Conservation (phyloP, 2,888 invertebrate species). For the Ectemnius continuus region DNA sequence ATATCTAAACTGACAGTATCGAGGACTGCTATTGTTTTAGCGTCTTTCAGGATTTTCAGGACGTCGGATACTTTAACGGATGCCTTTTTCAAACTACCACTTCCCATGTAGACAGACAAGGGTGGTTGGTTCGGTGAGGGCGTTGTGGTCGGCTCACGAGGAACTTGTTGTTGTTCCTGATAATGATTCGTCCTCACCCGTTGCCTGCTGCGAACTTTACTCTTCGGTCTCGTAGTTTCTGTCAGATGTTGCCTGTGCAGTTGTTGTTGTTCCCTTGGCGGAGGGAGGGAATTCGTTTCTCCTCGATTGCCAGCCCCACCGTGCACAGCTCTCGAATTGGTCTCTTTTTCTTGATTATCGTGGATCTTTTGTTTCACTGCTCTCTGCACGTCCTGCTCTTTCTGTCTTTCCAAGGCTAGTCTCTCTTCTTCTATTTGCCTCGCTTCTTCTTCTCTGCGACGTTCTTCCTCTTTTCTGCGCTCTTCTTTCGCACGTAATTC, state of each 20-base stretch:
- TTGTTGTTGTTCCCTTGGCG: slow-evolving; percentile 62
- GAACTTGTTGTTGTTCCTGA: slow-evolving; percentile 51
- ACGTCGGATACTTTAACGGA: slow-evolving; percentile 85
- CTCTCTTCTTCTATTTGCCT: slow-evolving; percentile 62
- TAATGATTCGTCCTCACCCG: slow-evolving; percentile 41
- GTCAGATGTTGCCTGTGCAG: slow-evolving; percentile 65
- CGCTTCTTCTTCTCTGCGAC: slow-evolving; percentile 52
- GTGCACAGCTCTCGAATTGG: slow-evolving; percentile 42
- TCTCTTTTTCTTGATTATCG: slow-evolving; percentile 53
- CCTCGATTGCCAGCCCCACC: slow-evolving; percentile 47
- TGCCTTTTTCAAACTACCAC: slow-evolving; percentile 77
- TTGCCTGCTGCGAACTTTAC: slow-evolving; percentile 40
- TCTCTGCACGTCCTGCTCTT: slow-evolving; percentile 60
- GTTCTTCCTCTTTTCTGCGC: slow-evolving; percentile 56
- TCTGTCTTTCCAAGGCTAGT: slow-evolving; percentile 62
- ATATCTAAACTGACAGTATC: slow-evolving; percentile 85
- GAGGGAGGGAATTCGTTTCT: slow-evolving; percentile 16
- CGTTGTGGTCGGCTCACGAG: slow-evolving; percentile 52
- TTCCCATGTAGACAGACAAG: slow-evolving; percentile 86
- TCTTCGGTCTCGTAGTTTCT: slow-evolving; percentile 52
- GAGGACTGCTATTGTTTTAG: slow-evolving; percentile 87
- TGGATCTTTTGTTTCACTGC: slow-evolving; percentile 54
- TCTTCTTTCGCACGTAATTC: slow-evolving; percentile 67
- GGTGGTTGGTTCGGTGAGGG: slow-evolving; percentile 88
- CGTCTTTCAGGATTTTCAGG: slow-evolving; percentile 83